Base-by-base conservation (phyloP, 2,797 vertebrate species). In the Parauchenoglanis ngamensis region DNA sequence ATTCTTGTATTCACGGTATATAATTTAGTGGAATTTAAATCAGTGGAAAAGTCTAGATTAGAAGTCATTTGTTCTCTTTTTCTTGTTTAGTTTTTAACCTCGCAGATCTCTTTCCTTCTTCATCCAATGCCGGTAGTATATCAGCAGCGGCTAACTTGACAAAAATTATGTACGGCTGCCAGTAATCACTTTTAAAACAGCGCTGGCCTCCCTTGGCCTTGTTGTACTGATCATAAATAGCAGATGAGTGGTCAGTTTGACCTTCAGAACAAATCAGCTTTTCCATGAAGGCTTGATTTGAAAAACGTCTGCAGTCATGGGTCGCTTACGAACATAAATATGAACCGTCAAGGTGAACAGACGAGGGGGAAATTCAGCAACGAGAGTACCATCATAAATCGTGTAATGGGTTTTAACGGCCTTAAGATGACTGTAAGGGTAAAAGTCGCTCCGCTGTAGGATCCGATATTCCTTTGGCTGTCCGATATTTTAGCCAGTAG, bases 241-340 rank as follows among this genome's bases (percentile, higher is more conserved):
- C 7, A 13, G 12, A 8, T 63, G 79, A 28, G 79, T 7, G 79
- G 40, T 67, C 80, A 67, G 61, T 31, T 67, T 52, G 80, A 82
- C 61, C 80, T 82, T 7, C 44, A 67, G 61, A 82, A 52, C 80
- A 82, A 82, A 82, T 82, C 80, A 49, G 80, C 61, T 67, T 82
- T 82, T 12, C 79, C 79, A 19, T 15, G 7, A 82, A 65, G 61
- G 25, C 25, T 52, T 2, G 40, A 81, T 31, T 63, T 81, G 80
- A 65, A 82, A 82, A 82, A 49, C 35, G 59, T 52, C 80, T 67
- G 80, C 25, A 67, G 61, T 63, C 79, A 46, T 23, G 79, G 35
- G 35, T 63, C 57, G 25, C 79, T 44, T 15, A 44, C 35, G 7
- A 59, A 40, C 78, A 25, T 63, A 63, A 81, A 44, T 81, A 81